Evolutionary conservation across 2,888 invertebrate genomes (phyloP).

Genomic region (Hypomecis atomaria): DNA sequence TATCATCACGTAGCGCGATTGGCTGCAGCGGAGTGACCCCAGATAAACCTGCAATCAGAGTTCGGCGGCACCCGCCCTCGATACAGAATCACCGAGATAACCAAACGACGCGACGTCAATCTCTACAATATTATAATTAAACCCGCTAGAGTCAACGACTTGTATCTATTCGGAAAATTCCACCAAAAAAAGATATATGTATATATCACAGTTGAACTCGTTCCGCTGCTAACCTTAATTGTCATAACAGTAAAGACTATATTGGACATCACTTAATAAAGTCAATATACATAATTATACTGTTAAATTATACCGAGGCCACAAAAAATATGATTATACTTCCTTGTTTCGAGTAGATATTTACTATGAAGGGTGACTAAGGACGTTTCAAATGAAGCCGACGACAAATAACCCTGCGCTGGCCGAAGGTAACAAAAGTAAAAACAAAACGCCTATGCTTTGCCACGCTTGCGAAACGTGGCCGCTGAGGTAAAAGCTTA

Average conservation of each 20-base stretch:
- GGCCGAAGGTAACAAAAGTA: constrained; percentile 46
- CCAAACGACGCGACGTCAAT: constrained; percentile 39
- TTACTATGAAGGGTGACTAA: constrained; percentile 11
- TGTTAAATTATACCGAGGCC: constrained; percentile 21
- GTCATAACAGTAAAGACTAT: constrained; percentile 30
- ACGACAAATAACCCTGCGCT: constrained; percentile 7
- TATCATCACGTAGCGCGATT: constrained; percentile 42
- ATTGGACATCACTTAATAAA: constrained; percentile 18
- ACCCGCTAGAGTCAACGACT: constrained; percentile 55
- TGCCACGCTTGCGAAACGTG: constrained; percentile 56
- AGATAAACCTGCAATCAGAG: constrained; percentile 74
- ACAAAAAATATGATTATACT: constrained; percentile 17
- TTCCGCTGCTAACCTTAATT: constrained; percentile 16
- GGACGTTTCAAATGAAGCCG: constrained; percentile 16
- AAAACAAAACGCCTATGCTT: constrained; percentile 45
- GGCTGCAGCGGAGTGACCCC: constrained; percentile 63
- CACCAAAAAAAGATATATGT: constrained; percentile 21
- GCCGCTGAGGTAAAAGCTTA: constrained; percentile 50
- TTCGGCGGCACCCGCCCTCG: constrained; percentile 65
- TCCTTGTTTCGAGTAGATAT: constrained; percentile 22
- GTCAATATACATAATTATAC: background rate
- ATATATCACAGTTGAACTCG: constrained; percentile 1
- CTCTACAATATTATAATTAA: constrained; percentile 42
- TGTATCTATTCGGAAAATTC: constrained; percentile 42
- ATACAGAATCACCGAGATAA: constrained; percentile 59